Percentiles rank a stretch among this genome's conserved stretches.
Conservation (phyloP, 2,888 invertebrate genomes). For the Drepana falcataria region DNA sequence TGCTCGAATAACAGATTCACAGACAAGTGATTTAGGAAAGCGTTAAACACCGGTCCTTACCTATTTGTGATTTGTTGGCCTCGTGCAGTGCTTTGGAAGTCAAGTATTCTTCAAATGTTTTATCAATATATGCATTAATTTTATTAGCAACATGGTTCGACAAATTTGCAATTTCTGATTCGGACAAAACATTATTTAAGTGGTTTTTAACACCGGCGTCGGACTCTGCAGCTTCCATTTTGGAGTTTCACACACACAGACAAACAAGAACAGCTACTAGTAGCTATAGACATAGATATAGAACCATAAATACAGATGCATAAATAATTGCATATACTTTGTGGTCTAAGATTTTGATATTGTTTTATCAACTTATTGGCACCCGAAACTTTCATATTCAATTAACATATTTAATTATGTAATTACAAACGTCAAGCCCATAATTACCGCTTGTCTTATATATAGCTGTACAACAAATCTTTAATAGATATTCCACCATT, state of each 20-base stretch:
- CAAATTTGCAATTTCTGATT: conserved; percentile 54
- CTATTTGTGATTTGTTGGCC: conserved; percentile 80
- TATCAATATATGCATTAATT: conserved; percentile 75
- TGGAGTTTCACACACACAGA: conserved; percentile 17
- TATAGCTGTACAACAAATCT: no score
- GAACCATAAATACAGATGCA: no score
- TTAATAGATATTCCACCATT: no score
- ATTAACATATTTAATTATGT: no score
- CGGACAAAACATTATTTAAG: conserved; percentile 64
- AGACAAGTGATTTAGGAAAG: conserved; percentile 18
- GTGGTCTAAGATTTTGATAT: no score
- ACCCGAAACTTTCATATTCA: no score
- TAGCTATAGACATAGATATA: no score
- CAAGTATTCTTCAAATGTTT: conserved; percentile 84
- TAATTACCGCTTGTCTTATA: no score
- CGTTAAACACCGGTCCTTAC: conserved; percentile 67
- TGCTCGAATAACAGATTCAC: conserved; percentile 4
- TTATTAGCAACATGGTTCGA: conserved; percentile 69
- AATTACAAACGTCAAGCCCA: no score
- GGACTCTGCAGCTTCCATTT: conserved; percentile 64
- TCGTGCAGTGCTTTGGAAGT: conserved; percentile 86
- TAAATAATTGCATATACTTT: no score
- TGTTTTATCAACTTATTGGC: no score
- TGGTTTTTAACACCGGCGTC: conserved; percentile 69
- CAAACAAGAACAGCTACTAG: no score